Conservation (phyloP, 2,888 invertebrate genomes). For the Crossocerus cetratus region DNA sequence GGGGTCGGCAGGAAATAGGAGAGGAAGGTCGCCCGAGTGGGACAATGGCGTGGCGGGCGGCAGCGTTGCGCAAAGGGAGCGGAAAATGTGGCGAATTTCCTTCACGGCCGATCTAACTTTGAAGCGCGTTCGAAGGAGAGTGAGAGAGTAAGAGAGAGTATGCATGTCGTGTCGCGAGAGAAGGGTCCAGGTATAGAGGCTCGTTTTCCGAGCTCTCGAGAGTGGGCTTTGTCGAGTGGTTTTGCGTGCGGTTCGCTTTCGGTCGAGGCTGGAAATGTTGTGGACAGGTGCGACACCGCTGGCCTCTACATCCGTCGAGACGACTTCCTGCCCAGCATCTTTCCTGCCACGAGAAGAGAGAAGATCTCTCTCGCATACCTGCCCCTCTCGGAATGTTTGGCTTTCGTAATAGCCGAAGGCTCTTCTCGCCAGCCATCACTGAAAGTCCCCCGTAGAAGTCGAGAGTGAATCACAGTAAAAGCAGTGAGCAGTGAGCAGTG, state of each 20-base stretch:
- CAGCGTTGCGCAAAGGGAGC: conserved; percentile 56
- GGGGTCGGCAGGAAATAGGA: neutral
- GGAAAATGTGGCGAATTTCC: conserved; percentile 61
- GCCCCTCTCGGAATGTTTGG: too few relatives aligned
- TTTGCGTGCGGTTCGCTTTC: conserved; percentile 34
- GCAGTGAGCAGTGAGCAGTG: too few relatives aligned
- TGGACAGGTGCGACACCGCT: conserved; percentile 22
- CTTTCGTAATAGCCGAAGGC: too few relatives aligned
- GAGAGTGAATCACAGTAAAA: neutral
- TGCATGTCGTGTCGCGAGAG: conserved; percentile 1
- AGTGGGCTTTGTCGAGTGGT: conserved; percentile 34
- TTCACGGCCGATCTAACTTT: conserved; percentile 28
- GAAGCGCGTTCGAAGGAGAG: conserved; percentile 7
- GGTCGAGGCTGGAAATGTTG: conserved; percentile 4
- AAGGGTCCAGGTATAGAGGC: conserved; percentile 45
- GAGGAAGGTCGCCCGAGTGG: neutral
- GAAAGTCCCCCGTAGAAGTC: neutral
- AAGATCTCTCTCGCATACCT: too few relatives aligned
- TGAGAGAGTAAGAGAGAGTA: too few relatives aligned
- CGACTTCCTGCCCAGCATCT: conserved; percentile 40
- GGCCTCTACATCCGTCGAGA: conserved; percentile 34
- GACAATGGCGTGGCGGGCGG: conserved; percentile 37
- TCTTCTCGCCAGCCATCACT: too few relatives aligned
- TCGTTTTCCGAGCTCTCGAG: conserved; percentile 4
- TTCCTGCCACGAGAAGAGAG: neutral